Conservation (phyloP, 2,797 vertebrate species). For the Babyrousa celebensis region DNA sequence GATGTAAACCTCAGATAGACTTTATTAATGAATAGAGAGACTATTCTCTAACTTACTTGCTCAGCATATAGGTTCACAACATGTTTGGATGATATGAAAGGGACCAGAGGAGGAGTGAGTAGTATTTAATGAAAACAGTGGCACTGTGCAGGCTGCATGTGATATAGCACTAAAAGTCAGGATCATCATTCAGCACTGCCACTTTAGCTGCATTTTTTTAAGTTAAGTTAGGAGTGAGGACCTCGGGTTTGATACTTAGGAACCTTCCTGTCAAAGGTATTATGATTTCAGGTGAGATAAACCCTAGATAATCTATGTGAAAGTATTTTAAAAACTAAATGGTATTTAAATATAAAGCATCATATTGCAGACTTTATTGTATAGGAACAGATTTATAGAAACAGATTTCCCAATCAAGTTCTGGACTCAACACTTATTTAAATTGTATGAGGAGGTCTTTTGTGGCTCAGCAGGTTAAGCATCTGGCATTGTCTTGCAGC, state of each 20-base stretch:
- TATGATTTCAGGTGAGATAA: conserved; percentile 27
- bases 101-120: background rate
- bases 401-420: background rate
- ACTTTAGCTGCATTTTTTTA: conserved; percentile 6
- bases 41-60: conserved; percentile 13
- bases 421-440: conserved; percentile 11
- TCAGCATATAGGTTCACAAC: background rate
- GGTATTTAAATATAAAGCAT: conserved; percentile 48
- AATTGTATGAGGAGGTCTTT: background rate
- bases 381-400: background rate
- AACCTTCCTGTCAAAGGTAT: background rate
- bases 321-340: conserved; percentile 61
- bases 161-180: background rate
- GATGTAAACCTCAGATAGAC: background rate
- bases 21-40: conserved; percentile 9
- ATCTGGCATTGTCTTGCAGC: no score
- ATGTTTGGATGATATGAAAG: background rate
- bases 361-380: conserved; percentile 12
- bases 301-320: conserved; percentile 23
- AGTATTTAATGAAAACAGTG: conserved; percentile 46
- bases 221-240: background rate
- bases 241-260: background rate
- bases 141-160: background rate
- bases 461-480: no score
- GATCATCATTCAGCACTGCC: conserved; percentile 23